These are phyloP conservation scores for Schrankia costaestrigalis DNA, from an alignment of 2,888 invertebrate species.

Conservation along the genomic window DNA sequence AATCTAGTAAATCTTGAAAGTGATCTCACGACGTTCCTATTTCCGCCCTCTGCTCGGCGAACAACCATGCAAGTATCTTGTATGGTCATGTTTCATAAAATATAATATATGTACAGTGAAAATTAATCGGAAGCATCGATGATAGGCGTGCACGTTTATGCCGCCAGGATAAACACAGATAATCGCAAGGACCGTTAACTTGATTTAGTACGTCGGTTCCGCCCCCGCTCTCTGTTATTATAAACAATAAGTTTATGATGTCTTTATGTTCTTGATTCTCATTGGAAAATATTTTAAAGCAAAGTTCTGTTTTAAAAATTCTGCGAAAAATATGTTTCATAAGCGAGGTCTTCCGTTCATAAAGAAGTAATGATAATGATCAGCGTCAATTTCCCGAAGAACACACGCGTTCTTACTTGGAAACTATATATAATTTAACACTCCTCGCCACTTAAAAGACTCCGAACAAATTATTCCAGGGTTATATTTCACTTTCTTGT, in stretches of 20 bases:
- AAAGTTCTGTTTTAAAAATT: too few species aligned
- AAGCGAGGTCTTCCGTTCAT: slow-evolving; percentile 36
- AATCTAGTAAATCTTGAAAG: slow-evolving; percentile 49
- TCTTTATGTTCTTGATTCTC: not conserved
- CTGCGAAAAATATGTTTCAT: too few species aligned
- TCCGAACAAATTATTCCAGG: too few species aligned
- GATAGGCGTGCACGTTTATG: slow-evolving; percentile 55
- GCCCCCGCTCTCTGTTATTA: slow-evolving; percentile 28
- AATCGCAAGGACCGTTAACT: slow-evolving; percentile 54
- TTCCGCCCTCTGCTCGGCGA: slow-evolving; percentile 41
- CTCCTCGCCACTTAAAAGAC: slow-evolving; percentile 40
- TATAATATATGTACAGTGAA: slow-evolving; percentile 39
- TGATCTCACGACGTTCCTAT: slow-evolving; percentile 54
- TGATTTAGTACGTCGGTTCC: slow-evolving; percentile 56
- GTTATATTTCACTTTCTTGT: slow-evolving; percentile 61
- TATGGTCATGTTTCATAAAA: slow-evolving; percentile 48
- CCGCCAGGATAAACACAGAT: slow-evolving; percentile 65
- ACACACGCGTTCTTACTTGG: slow-evolving; percentile 40
- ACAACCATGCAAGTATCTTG: slow-evolving; percentile 33
- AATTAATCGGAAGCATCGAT: slow-evolving; percentile 67
- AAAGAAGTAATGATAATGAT: slow-evolving; percentile 43
- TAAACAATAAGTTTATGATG: slow-evolving; percentile 6
- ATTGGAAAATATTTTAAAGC: too few species aligned
- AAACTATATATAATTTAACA: slow-evolving; percentile 52
- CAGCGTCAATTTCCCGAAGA: slow-evolving; percentile 32